Percentiles rank a stretch among this genome's conserved stretches.
phyloP scores from a whole-genome alignment of 37 sponge, comb jelly and placozoan species.

The Aplysina aerophoba region DNA sequence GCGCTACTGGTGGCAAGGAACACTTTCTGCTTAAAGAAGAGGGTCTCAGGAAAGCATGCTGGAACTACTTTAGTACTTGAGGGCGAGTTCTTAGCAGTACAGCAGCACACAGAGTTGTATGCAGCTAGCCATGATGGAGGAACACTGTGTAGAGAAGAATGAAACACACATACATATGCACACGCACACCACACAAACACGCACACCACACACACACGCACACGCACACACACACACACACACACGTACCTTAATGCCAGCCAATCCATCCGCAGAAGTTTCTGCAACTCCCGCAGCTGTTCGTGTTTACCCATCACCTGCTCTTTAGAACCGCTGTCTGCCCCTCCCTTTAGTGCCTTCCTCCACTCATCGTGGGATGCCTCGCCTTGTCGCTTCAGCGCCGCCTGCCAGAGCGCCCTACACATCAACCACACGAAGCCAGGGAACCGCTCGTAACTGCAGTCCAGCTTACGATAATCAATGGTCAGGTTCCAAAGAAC shows the following conservation, averaged over 20 bases:
- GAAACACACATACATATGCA: too few relatives aligned
- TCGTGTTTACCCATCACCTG: too few relatives aligned
- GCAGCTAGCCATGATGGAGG: background rate
- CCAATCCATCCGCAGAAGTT: too few relatives aligned
- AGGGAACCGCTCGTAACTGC: background rate
- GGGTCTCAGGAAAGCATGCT: conserved; percentile 31
- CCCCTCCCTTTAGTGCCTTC: background rate
- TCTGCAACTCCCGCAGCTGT: too few relatives aligned
- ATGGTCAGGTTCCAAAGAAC: background rate
- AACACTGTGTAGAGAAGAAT: too few relatives aligned
- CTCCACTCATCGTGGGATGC: background rate
- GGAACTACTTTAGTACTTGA: background rate
- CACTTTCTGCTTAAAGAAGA: conserved; percentile 30
- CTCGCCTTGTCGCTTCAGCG: background rate
- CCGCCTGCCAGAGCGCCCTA: background rate
- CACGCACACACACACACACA: too few relatives aligned
- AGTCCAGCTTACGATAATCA: background rate
- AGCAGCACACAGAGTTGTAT: conserved; percentile 9
- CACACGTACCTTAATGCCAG: too few relatives aligned
- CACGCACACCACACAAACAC: too few relatives aligned
- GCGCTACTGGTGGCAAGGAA: background rate
- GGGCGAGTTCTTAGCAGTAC: background rate
- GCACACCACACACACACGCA: too few relatives aligned
- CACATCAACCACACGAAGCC: background rate
- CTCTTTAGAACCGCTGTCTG: too few relatives aligned